Evolutionary conservation across 2,113 vertebrate genomes (phyloP), one percentile per base, ranked within the genome.

Genomic region (Thalassarche chlororhynchos): DNA sequence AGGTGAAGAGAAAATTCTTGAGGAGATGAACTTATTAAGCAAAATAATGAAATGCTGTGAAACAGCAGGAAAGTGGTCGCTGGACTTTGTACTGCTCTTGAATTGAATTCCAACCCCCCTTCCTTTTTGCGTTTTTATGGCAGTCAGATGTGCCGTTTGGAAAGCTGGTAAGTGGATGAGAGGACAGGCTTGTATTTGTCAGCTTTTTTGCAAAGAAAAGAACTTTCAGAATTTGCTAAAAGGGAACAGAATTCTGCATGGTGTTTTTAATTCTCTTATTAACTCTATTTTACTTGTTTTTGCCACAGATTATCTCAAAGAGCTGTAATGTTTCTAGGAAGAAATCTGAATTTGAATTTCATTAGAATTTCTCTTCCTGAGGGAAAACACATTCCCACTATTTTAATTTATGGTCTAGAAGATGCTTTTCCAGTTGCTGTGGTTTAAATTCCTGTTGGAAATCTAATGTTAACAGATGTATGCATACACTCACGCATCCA

Each of bases 21-120:
- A 98, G 98, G 98, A 98, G 98, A 98, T 98, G 98, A 98, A 98
- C 98, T 98, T 98, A 98, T 98, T 98, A 98, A 98, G 98, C 98
- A 98, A 98, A 98, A 98, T 98, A 98, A 98, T 98, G 98, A 98
- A 98, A 98, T 98, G 94, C 97, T 93, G 95, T 93, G 98, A 98
- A 98, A 98, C 96, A 98, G 98, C 98, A 97, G 97, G 98, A 96
- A 97, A 97, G 96, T 98, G 97, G 97, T 98, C 97, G 96, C 97
- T 97, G 95, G 97, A 98, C 94, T 97, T 98, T 97, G 96, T 98
- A 97, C 94, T 91, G 90, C 98, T 98, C 98, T 98, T 97, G 98
- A 98, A 98, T 98, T 98, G 98, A 98, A 98, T 98, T 97, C 95
- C 94, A 96, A 12, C 19, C 26, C 26, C 51, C 94, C 92, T 95